Evolutionary conservation across 2,888 invertebrate species (phyloP), one percentile per base, ranked within the genome.

Genomic region (Norana najaformis): DNA sequence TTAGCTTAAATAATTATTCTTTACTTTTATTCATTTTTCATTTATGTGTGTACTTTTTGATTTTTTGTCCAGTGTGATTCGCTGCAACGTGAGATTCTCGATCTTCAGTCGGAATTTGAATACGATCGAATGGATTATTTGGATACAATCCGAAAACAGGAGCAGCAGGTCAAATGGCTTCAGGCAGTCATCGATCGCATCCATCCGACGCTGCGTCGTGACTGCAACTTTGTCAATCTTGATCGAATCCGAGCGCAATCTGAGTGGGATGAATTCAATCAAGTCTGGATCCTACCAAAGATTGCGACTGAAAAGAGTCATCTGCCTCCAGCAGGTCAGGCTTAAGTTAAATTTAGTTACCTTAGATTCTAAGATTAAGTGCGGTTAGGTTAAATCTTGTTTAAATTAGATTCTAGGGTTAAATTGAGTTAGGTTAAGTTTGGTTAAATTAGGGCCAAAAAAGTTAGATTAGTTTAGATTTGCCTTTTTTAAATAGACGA

Each of bases 21-120:
- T n/a, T n/a, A n/a, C n/a, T 4, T 4, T 47, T 6, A 47, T 0
- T 35, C 20, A 85, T n/a, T 85, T 18, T 5, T 37, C 23, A 23
- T n/a, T 14, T 85, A 23, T 1, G 23, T 23, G 47, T 47, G 23
- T 3, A 16, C 11, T 16, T 11, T 8, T n/a, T n/a, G n/a, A 0
- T 8, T n/a, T 69, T 69, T n/a, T 35, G 34, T 89, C 35, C 93
- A 96, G 96, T 96, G 96, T 37, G 96, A 96, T 93, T 95, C 96
- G 35, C 94, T 97, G 89, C 96, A 97, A 93, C 95, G 96, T 90
- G 97, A 97, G 94, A 96, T 97, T 37, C 95, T 95, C 13, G 97
- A 97, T 94, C 95, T 97, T 5, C 97, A 97, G 93, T 96, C 96
- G 20, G 97, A 97, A 95, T 97, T 97, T 94, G 97, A 97, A 94